phyloP scores from a whole-genome alignment of 1,140 invertebrate genomes.

The Drosophila yakuba region DNA sequence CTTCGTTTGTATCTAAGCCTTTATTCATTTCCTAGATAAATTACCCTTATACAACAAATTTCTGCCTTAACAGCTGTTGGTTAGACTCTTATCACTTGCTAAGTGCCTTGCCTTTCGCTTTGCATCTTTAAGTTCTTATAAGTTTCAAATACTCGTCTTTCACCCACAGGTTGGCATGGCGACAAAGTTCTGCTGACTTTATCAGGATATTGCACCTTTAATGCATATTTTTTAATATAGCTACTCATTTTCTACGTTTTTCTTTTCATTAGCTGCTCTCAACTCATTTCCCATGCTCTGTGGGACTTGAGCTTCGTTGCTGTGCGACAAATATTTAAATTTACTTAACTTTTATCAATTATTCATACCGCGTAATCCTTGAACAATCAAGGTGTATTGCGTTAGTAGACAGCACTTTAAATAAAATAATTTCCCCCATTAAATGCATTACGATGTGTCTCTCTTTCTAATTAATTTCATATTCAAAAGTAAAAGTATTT shows the following conservation, averaged over 20 bases:
- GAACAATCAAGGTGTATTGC: not conserved
- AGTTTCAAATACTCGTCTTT: not conserved
- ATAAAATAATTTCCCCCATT: too few relatives aligned
- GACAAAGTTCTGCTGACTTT: not conserved
- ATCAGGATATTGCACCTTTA: constrained; percentile 8
- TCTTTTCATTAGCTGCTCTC: constrained; percentile 37
- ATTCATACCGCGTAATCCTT: constrained; percentile 6
- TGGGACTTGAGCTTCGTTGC: constrained; percentile 21
- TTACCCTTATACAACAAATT: not conserved
- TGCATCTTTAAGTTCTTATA: not conserved
- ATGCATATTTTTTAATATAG: constrained; percentile 11
- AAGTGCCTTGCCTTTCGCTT: not conserved
- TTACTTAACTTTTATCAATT: constrained; percentile 20
- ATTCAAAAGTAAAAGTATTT: too few relatives aligned
- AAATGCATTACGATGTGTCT: too few relatives aligned
- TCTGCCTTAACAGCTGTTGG: not conserved
- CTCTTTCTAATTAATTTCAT: too few relatives aligned
- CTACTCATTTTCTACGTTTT: constrained; percentile 26
- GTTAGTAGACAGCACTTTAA: too few relatives aligned
- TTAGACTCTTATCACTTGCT: not conserved
- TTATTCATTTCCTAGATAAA: too few relatives aligned
- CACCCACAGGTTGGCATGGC: constrained; percentile 1
- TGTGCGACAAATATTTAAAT: constrained; percentile 29
- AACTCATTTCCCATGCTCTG: constrained; percentile 51
- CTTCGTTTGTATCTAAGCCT: constrained; percentile 1